These are phyloP conservation scores for Labeo calbasu DNA, from an alignment of 2,797 vertebrate species.

Conservation along the genomic window DNA sequence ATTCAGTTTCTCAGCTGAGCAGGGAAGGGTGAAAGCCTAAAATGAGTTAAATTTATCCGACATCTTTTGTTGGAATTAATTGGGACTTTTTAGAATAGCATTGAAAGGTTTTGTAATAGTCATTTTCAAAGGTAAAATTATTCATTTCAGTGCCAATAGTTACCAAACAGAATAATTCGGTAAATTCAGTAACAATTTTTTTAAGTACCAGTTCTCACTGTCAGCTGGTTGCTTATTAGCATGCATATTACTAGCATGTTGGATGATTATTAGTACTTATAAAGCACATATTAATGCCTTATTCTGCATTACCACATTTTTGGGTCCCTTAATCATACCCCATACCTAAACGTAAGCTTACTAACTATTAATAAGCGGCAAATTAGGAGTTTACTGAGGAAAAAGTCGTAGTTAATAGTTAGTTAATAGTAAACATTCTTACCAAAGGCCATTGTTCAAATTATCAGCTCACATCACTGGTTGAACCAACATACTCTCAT, in stretches of 20 bases:
- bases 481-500: not conserved
- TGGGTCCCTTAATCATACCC: not conserved
- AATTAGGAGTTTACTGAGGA: not conserved
- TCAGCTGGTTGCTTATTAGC: not conserved
- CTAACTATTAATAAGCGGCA: not conserved
- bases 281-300: not conserved
- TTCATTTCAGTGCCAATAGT: no score
- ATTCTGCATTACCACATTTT: not conserved
- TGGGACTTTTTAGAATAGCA: not conserved
- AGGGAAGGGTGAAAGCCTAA: not conserved
- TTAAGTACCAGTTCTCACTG: not conserved
- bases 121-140: not conserved
- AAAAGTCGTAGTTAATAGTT: not conserved
- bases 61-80: not conserved
- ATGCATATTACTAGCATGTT: not conserved
- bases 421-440: not conserved
- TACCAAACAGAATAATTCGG: no score
- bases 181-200: not conserved
- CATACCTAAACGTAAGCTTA: not conserved
- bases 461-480: not conserved
- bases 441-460: not conserved
- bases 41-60: not conserved
- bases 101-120: not conserved
- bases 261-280: not conserved
- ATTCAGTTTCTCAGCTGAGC: conserved; percentile 5